Base-by-base conservation (phyloP, 2,797 vertebrate species). In the Chaetodon trifasciatus region DNA sequence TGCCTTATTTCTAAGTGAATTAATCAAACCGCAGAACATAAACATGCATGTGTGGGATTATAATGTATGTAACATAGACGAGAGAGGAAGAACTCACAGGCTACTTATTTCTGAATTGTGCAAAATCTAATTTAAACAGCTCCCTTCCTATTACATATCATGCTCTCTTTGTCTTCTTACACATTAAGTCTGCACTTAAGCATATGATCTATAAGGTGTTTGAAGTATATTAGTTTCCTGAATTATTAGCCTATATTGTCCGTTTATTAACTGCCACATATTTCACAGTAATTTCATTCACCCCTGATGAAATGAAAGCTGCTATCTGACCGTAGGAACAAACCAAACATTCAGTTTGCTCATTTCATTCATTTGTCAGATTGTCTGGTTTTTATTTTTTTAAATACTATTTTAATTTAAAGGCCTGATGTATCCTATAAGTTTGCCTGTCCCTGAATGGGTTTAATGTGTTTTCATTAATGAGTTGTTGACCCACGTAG, bases 1-100 rank as follows among this genome's bases (percentile, higher is more conserved):
- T 82, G 50, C 50, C 35, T 71, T 46, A 66, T 80, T 76, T 78
- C 21, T 53, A 21, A 81, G 44, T 74, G 42, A 83, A 80, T 76
- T 23, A 73, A 81, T 23, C 71, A 76, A 72, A 76, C 72, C 24
- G 66, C 15, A 50, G 17, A 39, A 60, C 42, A 62, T 71, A 12
- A 56, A 28, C 53, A 56, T 52, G 9, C 19, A 21, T 39, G 17
- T 75, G 40, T 63, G 8, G 23, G 37, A 67, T 74, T 69, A 72
- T 46, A 60, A 70, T 60, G 40, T 35, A 70, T 7, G 17, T 56
- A 44, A 71, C 53, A 70, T 2, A n/a, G n/a, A 67, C 11, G 70
- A 23, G 15, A 80, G 23, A 39, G 21, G 57, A 72, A 24, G 15
- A 82, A 35, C 60, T 70, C 55, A 64, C 9, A 12, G n/a, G 28